These are phyloP conservation scores for Coreoperca whiteheadi DNA, from an alignment of 2,113 vertebrate species.

Conservation along the genomic window DNA sequence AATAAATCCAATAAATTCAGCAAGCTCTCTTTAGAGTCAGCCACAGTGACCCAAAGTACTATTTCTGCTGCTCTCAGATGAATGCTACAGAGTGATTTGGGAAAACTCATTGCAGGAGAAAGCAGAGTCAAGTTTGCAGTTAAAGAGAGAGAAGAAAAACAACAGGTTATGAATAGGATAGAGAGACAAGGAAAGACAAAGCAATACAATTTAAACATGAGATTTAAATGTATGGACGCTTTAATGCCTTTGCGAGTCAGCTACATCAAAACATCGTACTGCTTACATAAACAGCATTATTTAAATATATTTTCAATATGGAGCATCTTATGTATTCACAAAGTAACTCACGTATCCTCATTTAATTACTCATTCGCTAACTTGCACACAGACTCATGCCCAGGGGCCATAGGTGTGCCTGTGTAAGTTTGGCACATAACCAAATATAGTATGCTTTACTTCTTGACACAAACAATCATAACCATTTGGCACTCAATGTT, in stretches of 20 bases:
- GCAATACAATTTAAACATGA: neutral
- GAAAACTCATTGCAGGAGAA: neutral
- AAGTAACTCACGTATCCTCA: neutral
- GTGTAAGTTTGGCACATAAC: too few relatives aligned
- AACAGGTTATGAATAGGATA: neutral
- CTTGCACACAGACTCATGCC: neutral
- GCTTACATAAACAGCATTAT: neutral
- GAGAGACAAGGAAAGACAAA: neutral
- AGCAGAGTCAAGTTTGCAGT: neutral
- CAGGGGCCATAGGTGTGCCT: neutral
- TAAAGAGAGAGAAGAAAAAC: neutral
- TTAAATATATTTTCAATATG: neutral
- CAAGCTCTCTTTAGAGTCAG: constrained; percentile 3
- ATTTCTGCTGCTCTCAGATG: constrained; percentile 18
- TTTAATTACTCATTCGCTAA: neutral
- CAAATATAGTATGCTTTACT: too few relatives aligned
- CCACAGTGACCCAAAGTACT: constrained; percentile 17
- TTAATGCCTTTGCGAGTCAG: neutral
- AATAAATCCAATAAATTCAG: constrained; percentile 25
- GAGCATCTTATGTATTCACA: neutral
- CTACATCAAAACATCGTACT: neutral
- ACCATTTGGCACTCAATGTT: neutral
- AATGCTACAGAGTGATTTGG: neutral
- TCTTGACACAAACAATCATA: too few relatives aligned
- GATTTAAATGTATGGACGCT: neutral